phyloP scores from a whole-genome alignment of 2,113 vertebrate genomes.

The Grallaria varia region DNA sequence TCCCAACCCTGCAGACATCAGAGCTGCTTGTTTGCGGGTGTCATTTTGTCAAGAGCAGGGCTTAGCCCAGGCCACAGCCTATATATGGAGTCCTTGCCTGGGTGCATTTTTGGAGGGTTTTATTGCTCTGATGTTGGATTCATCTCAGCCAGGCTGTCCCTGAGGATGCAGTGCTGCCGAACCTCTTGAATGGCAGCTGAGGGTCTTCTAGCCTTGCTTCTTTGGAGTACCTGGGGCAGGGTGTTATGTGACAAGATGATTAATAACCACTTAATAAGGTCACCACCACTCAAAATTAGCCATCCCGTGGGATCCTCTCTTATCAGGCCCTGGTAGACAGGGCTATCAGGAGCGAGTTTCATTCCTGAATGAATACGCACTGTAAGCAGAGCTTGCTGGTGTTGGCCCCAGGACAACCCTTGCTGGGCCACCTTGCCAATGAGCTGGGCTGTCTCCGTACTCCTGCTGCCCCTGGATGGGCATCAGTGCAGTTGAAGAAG shows the following conservation, averaged over 20 bases:
- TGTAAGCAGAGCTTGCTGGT: neutral
- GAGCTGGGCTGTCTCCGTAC: neutral
- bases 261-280: slow-evolving; percentile 7
- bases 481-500: rapidly evolving
- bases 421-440: neutral
- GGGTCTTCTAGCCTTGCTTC: neutral
- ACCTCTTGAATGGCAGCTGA: neutral
- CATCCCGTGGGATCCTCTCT: neutral
- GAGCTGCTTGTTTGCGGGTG: slow-evolving; percentile 50
- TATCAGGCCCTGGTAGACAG: slow-evolving; percentile 39
- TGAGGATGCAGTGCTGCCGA: neutral
- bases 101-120: slow-evolving; percentile 45
- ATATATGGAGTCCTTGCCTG: slow-evolving; percentile 43
- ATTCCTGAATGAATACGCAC: slow-evolving; percentile 45
- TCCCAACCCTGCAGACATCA: slow-evolving; percentile 29
- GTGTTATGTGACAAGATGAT: neutral
- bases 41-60: slow-evolving; percentile 20
- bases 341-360: slow-evolving; percentile 24
- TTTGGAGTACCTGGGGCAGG: neutral
- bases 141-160: slow-evolving; percentile 34
- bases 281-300: slow-evolving; percentile 14
- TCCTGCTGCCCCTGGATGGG: rapidly evolving
- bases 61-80: slow-evolving; percentile 18
- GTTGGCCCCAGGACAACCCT: neutral
- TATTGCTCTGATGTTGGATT: slow-evolving; percentile 6